phyloP scores from a whole-genome alignment of 1,140 invertebrate genomes.

The Probaryconus sp. region DNA sequence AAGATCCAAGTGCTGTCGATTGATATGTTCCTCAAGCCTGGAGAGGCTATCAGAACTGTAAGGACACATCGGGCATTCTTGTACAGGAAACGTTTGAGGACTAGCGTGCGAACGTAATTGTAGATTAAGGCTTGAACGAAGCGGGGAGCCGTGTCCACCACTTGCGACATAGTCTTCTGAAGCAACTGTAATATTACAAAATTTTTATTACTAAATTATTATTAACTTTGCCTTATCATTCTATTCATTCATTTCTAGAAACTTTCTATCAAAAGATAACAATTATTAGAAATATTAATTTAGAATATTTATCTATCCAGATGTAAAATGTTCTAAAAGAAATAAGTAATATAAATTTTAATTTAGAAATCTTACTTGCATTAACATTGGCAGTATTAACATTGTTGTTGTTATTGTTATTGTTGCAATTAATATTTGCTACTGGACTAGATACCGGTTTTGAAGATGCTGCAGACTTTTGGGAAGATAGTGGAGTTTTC shows the following conservation, averaged over 20 bases:
- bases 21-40: slow-evolving; percentile 90
- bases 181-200: slow-evolving; percentile 24
- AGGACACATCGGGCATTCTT: slow-evolving; percentile 88
- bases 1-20: slow-evolving; percentile 89
- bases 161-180: slow-evolving; percentile 50
- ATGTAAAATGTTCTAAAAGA: slow-evolving; percentile 13
- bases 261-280: too few relatives aligned
- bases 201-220: slow-evolving; percentile 10
- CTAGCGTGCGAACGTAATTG: slow-evolving; percentile 73
- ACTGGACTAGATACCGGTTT: slow-evolving; percentile 54
- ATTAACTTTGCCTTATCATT: not conserved
- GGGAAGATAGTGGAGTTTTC: slow-evolving; percentile 59
- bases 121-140: slow-evolving; percentile 79
- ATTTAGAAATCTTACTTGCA: slow-evolving; percentile 54
- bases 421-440: slow-evolving; percentile 73
- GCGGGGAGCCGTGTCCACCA: slow-evolving; percentile 78
- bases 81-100: slow-evolving; percentile 72
- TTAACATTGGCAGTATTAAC: slow-evolving; percentile 58
- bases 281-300: too few relatives aligned
- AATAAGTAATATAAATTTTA: slow-evolving; percentile 16
- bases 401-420: slow-evolving; percentile 78
- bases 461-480: slow-evolving; percentile 48
- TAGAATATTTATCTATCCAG: too few relatives aligned
- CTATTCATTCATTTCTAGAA: too few relatives aligned
- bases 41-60: slow-evolving; percentile 86